Evolutionary conservation across 2,797 vertebrate species (phyloP), one percentile per base, ranked within the genome.

Genomic region (Lophius americanus): DNA sequence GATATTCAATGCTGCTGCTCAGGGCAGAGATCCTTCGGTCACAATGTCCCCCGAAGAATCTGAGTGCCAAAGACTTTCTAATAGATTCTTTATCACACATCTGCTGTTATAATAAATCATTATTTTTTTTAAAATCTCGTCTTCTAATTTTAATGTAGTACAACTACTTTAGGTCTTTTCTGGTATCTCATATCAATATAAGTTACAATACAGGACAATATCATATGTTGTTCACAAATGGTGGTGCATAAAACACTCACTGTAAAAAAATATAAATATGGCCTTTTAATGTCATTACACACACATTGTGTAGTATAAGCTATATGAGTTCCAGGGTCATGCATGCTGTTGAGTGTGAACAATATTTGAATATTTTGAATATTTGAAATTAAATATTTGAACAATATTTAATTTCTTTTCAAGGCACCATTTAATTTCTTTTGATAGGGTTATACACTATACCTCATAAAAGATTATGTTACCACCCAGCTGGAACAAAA

Each of bases 391-490:
- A 23, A 23, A 48, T 47, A 60, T 53, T 37, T 41, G 37, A 53
- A 55, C 56, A 37, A 32, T 7, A 13, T 7, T 57, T 36, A 2
- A 38, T 56, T 60, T 61, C 0, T 14, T 51, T 44, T 62, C 33
- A 41, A 52, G 23, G 3, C 11, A n/a, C 1, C 44, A 11, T 60
- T 51, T 64, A 2, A 61, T 64, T 72, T 62, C 23, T 59, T 70
- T 60, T 57, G 37, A 58, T 54, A 49, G 46, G 6, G 62, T 54
- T 49, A 62, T 6, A 3, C 62, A 52, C 49, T 58, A 69, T 50
- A 64, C 64, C 52, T 76, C 32, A 60, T 42, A 41, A 66, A 54
- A 60, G 62, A 75, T 65, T 12, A 44, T 57, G 44, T 71, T 76
- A 76, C 48, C 64, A 51, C 54, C 73, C 43, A 56, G 51, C 59